Evolutionary conservation across 2,797 vertebrate genomes (phyloP).

Genomic region (Siniperca undulata): DNA sequence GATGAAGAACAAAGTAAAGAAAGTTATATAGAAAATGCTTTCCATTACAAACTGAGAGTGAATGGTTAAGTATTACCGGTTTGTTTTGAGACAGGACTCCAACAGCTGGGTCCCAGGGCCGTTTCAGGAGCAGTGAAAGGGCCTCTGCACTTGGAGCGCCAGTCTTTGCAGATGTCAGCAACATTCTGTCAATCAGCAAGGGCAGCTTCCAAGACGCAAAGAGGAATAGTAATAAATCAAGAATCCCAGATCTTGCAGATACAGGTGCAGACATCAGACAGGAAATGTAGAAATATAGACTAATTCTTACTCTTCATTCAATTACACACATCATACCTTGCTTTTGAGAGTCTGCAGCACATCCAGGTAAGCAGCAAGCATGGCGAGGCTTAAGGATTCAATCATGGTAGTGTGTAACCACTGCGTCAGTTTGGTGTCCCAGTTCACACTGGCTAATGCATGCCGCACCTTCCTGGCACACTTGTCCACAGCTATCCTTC

Average conservation of each 20-base stretch:
- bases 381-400: slow-evolving; percentile 94
- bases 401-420: slow-evolving; percentile 96
- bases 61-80: slow-evolving; percentile 84
- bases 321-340: slow-evolving; percentile 87
- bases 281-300: slow-evolving; percentile 7
- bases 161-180: slow-evolving; percentile 91
- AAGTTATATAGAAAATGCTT: neutral
- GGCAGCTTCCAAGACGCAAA: slow-evolving; percentile 88
- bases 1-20: neutral
- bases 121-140: slow-evolving; percentile 94
- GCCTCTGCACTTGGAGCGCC: slow-evolving; percentile 94
- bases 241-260: neutral
- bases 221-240: slow-evolving; percentile 9
- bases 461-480: slow-evolving; percentile 96
- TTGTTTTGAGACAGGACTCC: slow-evolving; percentile 98
- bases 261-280: neutral
- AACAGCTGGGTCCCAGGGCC: slow-evolving; percentile 98
- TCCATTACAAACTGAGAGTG: neutral
- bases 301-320: neutral
- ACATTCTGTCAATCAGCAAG: slow-evolving; percentile 95
- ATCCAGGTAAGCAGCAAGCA: slow-evolving; percentile 97
- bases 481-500: slow-evolving; percentile 95
- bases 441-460: slow-evolving; percentile 94
- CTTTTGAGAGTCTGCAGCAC: slow-evolving; percentile 98
- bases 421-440: slow-evolving; percentile 96